Evolutionary conservation across 2,888 invertebrate species (phyloP).

Genomic region (Dasysyrphus tricinctus): DNA sequence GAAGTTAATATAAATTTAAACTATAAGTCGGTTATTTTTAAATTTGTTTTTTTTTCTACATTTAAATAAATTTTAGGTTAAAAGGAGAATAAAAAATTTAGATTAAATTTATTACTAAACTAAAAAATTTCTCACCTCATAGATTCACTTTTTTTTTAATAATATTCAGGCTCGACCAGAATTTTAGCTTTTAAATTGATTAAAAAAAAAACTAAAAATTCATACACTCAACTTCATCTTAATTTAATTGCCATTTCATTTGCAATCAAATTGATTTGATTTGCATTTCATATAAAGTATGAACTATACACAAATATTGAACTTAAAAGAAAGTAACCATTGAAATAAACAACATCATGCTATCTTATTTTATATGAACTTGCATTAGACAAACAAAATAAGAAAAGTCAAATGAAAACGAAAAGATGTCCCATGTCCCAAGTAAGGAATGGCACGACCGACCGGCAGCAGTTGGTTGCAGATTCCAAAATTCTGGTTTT

Average conservation of each 20-base stretch:
- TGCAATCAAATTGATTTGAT: not conserved
- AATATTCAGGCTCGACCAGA: too few species aligned
- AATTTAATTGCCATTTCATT: not conserved
- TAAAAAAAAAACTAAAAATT: too few species aligned
- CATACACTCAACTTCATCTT: too few species aligned
- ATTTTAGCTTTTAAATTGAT: too few species aligned
- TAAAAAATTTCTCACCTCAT: too few species aligned
- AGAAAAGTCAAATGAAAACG: constrained; percentile 62
- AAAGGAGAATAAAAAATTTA: too few species aligned
- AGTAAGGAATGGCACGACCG: constrained; percentile 18
- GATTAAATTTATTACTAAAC: too few species aligned
- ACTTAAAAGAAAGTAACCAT: constrained; percentile 32
- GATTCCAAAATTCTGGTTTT: constrained; percentile 46
- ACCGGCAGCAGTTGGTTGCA: constrained; percentile 3
- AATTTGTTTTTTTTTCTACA: too few species aligned
- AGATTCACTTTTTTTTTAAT: too few species aligned
- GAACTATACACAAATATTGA: not conserved
- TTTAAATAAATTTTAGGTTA: too few species aligned
- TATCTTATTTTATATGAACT: constrained; percentile 12
- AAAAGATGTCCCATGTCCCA: constrained; percentile 51
- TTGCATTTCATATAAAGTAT: not conserved
- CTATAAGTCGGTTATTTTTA: too few species aligned
- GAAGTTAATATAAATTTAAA: too few species aligned
- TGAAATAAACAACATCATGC: not conserved
- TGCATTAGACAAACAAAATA: constrained; percentile 24